Base-by-base conservation (phyloP, 2,888 invertebrate species). In the Caprella mutica region DNA sequence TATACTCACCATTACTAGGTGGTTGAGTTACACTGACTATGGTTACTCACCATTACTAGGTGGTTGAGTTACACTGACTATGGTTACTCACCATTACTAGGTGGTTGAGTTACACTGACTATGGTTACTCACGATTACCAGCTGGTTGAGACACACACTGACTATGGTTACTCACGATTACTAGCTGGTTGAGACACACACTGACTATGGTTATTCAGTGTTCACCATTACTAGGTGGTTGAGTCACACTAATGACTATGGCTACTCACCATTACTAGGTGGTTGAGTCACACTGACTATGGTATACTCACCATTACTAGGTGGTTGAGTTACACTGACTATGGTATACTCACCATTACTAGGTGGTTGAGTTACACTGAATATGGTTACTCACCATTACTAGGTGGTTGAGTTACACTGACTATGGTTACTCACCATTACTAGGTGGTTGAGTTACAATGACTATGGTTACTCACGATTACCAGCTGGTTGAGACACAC, bases 171-270 rank as follows among this genome's bases (percentile, higher is more conserved):
- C 58, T 40, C 19, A 58, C 58, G 55, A 46, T 55, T 42, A 19
- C 54, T 52, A 29, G 56, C 52, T 14, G 59, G 67, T 53, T 66
- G 65, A 38, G 68, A n/a, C n/a, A 58, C 9, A 86, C 84, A 76
- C 84, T 85, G 72, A 86, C 85, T 73, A 86, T 79, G 68, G 86
- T 85, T 12, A 52, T n/a, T n/a, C n/a, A n/a, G n/a, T n/a, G n/a
- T 56, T 40, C 19, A 58, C 58, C 56, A 46, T 55, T 42, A 19
- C 54, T 52, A 29, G 56, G 55, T 14, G 59, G 67, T 53, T 66
- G 65, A 38, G 68, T 58, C 9, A 86, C 84, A 76, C 84, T 85
- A 72, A 86, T 85, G 73, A 86, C 79, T 68, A 86, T 85, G 68
- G 86, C n/a, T 12, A 52, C 58, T 40, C 19, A 58, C 58, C 56